Evolutionary conservation across 2,888 invertebrate species (phyloP).

Genomic region (Hirudinaria manillensis): DNA sequence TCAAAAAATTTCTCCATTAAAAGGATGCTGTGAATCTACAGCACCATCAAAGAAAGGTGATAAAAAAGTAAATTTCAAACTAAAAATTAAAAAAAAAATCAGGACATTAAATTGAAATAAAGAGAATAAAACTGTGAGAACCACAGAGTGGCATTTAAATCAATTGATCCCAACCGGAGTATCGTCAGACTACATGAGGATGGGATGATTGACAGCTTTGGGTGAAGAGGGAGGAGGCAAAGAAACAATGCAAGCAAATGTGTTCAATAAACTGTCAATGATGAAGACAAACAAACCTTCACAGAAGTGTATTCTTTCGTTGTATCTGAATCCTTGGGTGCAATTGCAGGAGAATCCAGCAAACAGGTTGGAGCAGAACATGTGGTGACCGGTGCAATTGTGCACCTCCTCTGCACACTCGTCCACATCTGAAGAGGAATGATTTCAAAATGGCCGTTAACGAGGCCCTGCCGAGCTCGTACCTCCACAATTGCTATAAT

Average conservation of each 20-base stretch:
- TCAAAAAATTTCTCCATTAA: no score
- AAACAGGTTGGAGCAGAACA: neutral
- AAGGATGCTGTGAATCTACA: no score
- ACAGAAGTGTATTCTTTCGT: neutral
- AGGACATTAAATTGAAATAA: no score
- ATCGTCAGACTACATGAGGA: neutral
- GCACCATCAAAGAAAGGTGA: no score
- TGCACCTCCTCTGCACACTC: neutral
- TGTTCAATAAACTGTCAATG: no score
- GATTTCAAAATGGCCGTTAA: no score
- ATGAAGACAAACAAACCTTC: neutral
- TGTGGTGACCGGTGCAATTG: conserved; percentile 8
- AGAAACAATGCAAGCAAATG: neutral
- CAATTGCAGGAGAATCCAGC: conserved; percentile 9
- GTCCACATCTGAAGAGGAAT: neutral
- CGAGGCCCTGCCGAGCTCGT: no score
- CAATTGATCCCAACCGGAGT: neutral
- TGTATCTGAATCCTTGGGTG: conserved; percentile 3
- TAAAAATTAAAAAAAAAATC: no score
- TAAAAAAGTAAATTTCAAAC: no score
- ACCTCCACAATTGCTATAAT: no score
- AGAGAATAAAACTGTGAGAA: no score
- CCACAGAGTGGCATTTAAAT: no score
- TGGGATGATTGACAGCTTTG: neutral
- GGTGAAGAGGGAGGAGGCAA: neutral